Conservation (phyloP, 1,140 invertebrate genomes). For the Brachionus manjavacas region DNA sequence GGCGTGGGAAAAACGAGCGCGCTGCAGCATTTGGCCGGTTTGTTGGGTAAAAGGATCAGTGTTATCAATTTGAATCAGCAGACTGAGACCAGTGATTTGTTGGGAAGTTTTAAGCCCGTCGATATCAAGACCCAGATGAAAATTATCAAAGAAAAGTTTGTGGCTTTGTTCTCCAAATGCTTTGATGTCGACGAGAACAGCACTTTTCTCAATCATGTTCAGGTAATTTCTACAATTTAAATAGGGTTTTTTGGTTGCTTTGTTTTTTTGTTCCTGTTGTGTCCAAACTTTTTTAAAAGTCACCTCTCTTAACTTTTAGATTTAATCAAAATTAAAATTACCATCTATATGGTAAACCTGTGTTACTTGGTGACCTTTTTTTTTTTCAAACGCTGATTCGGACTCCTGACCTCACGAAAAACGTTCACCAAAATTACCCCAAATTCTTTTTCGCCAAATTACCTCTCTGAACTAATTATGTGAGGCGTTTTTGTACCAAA, state of each 20-base stretch:
- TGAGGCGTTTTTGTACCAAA: too few relatives aligned
- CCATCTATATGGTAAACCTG: too few relatives aligned
- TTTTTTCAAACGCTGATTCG: too few relatives aligned
- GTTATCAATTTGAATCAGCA: slow-evolving; percentile 99
- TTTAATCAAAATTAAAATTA: too few relatives aligned
- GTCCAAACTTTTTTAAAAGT: background rate
- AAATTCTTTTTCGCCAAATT: too few relatives aligned
- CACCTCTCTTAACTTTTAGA: too few relatives aligned
- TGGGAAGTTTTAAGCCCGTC: slow-evolving; percentile 69
- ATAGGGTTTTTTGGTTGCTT: background rate
- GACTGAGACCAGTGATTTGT: slow-evolving; percentile 86
- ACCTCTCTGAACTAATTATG: too few relatives aligned
- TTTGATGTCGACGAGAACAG: slow-evolving; percentile 76
- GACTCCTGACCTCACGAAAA: too few relatives aligned
- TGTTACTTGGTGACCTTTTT: too few relatives aligned
- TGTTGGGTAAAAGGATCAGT: slow-evolving; percentile 66
- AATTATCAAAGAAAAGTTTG: slow-evolving; percentile 78
- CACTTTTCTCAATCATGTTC: slow-evolving; percentile 75
- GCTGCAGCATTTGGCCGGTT: slow-evolving; percentile 1
- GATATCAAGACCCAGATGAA: slow-evolving; percentile 46
- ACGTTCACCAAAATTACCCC: too few relatives aligned
- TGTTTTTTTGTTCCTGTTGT: too few relatives aligned
- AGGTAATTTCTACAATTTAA: slow-evolving; percentile 52
- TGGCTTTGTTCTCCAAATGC: slow-evolving; percentile 71
- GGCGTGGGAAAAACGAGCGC: slow-evolving; percentile 84